Conservation (phyloP, 2,888 invertebrate genomes). For the Argyra leucocephala region DNA sequence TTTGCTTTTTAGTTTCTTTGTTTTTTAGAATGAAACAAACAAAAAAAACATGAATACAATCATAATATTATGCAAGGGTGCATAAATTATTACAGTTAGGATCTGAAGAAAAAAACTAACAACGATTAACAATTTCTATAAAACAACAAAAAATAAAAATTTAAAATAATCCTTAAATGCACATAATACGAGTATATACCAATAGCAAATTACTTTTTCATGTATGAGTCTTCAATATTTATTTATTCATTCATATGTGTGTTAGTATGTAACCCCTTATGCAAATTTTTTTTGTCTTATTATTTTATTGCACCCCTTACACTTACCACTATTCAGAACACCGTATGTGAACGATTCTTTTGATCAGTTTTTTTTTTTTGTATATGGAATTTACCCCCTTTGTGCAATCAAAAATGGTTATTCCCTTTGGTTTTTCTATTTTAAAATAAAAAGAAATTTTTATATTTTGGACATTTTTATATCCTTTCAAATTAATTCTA, state of each 20-base stretch:
- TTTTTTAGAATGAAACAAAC: neutral
- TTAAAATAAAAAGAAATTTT: too few species aligned
- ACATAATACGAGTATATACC: neutral
- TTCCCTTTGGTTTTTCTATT: too few species aligned
- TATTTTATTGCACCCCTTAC: neutral
- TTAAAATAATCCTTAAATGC: neutral
- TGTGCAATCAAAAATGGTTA: too few species aligned
- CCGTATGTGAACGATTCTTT: neutral
- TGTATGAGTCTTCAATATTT: neutral
- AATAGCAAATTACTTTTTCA: neutral
- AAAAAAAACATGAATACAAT: neutral
- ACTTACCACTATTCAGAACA: neutral
- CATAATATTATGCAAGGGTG: conserved; percentile 4
- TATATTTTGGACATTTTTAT: too few species aligned
- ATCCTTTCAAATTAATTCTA: too few species aligned
- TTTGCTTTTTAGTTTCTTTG: neutral
- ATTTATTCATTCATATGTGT: too few species aligned
- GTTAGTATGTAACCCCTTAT: neutral
- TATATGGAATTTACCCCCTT: too few species aligned
- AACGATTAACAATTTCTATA: neutral
- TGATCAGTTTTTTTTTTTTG: too few species aligned
- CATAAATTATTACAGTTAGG: neutral
- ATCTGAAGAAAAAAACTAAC: neutral
- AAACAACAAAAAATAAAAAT: neutral
- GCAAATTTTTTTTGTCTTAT: neutral